Percentiles rank a stretch among this genome's conserved stretches.
phyloP scores from a whole-genome alignment of 1,140 invertebrate species.

The Leptoteleia sp. region DNA sequence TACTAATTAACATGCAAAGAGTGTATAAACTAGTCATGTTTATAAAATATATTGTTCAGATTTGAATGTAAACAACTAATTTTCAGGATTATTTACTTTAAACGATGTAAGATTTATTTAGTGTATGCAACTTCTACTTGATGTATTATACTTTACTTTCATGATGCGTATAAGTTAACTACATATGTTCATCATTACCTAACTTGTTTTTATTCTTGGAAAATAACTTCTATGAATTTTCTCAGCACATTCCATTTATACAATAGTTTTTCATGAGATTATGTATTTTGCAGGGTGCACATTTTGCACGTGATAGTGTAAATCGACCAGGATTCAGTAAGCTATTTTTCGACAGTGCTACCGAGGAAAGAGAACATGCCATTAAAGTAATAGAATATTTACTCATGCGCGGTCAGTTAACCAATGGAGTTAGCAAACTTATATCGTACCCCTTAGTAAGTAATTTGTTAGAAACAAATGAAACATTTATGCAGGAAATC shows the following conservation, averaged over 20 bases:
- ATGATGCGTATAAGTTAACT: too few relatives aligned
- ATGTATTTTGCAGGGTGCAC: conserved; percentile 83
- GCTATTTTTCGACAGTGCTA: conserved; percentile 91
- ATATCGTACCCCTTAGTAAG: conserved; percentile 84
- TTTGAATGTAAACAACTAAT: too few relatives aligned
- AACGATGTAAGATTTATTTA: too few relatives aligned
- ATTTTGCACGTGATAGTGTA: conserved; percentile 89
- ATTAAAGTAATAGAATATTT: conserved; percentile 95
- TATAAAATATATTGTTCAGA: too few relatives aligned
- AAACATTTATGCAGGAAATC: too few relatives aligned
- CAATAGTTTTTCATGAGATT: not conserved
- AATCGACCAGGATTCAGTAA: conserved; percentile 95
- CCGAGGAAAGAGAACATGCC: conserved; percentile 94
- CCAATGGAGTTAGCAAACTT: conserved; percentile 84
- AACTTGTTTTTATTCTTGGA: conserved; percentile 7
- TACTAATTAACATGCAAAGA: too few relatives aligned
- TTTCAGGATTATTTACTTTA: too few relatives aligned
- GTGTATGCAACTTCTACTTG: too few relatives aligned
- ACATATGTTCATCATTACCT: not conserved
- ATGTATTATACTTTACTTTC: too few relatives aligned
- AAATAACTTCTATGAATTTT: too few relatives aligned
- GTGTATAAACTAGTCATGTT: too few relatives aligned
- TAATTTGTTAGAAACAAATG: conserved; percentile 39
- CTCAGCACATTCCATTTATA: too few relatives aligned
- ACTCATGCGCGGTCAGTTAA: conserved; percentile 91